A percentile compares a stretch with the other conserved stretches of the same genome.
These are phyloP conservation scores for Catharus fuscescens DNA, from an alignment of 2,113 vertebrate species.

Conservation along the genomic window DNA sequence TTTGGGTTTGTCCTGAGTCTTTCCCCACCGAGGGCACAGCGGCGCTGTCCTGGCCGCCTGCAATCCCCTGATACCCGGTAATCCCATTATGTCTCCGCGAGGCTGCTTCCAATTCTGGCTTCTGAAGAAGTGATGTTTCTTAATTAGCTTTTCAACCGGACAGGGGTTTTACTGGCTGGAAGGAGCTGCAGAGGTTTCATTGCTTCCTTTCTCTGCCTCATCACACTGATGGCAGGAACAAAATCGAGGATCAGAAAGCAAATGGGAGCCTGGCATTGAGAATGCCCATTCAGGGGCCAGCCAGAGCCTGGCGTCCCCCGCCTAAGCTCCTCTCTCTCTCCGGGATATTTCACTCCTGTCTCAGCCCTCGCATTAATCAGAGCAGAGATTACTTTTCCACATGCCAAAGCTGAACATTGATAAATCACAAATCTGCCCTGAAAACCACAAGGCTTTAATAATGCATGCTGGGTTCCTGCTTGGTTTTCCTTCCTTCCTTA, in stretches of 20 bases:
- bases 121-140: slow-evolving; percentile 52
- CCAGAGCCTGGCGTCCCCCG: fast-evolving
- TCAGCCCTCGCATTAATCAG: not conserved
- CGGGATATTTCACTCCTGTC: not conserved
- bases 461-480: not conserved
- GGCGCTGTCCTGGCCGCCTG: not conserved
- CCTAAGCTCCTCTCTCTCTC: not conserved
- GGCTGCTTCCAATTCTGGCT: slow-evolving; percentile 53
- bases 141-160: slow-evolving; percentile 30
- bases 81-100: slow-evolving; percentile 56
- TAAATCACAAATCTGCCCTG: not conserved
- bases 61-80: slow-evolving; percentile 21
- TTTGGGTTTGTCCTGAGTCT: not conserved
- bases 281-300: not conserved
- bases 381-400: not conserved
- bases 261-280: not conserved
- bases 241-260: not conserved
- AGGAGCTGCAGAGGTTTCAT: not conserved
- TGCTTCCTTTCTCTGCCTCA: not conserved
- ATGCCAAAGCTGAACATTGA: not conserved
- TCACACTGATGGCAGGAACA: fast-evolving
- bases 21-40: not conserved
- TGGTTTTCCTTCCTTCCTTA: not conserved
- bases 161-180: not conserved
- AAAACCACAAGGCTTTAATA: not conserved